Base-by-base conservation (phyloP, 2,888 invertebrate genomes). In the Chymomyza procnemis region DNA sequence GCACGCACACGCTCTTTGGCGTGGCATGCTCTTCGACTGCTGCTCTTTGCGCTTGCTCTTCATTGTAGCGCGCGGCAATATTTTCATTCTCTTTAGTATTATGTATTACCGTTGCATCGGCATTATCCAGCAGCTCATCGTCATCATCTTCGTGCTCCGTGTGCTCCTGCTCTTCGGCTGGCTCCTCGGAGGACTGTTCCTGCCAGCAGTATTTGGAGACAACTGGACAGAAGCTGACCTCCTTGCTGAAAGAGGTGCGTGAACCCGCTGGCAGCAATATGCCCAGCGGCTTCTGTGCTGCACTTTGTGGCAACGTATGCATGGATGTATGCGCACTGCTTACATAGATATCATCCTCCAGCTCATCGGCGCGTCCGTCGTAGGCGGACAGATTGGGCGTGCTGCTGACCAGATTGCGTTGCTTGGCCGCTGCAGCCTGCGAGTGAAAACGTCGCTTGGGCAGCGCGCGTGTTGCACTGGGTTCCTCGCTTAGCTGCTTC, bases 141-240 rank as follows among this genome's bases (percentile, higher is more conserved):
- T 78, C 73, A 4, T 69, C 70, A 0, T 70, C 71, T 4, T 66
- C 26, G 3, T 14, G 18, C 19, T 18, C 54, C 2, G 54, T 8
- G 2, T 18, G 22, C 8, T 79, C 78, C 1, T 70, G 70, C 26
- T 76, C 81, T 60, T 78, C 76, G 8, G 64, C 65, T 2, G 80
- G 88, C 69, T 91, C 90, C 69, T 91, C 90, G 4, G 92, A 93
- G 67, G 93, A 93, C 71, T 92, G 91, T 82, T 95, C 94, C 76
- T 94, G 93, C 95, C 96, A 96, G 88, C 94, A 94, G 70, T 96
- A 95, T 91, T 96, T 95, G 58, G 95, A 94, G 14, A 96, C 95
- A 61, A 96, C 94, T 3, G 95, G 95, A 79, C 94, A 95, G 89
- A 96, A 96, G 83, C 95, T 95, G 30, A 96, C 96, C 60, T 95